Evolutionary conservation across 2,797 vertebrate genomes (phyloP).

Genomic region (Enteromius unitaeniatus): DNA sequence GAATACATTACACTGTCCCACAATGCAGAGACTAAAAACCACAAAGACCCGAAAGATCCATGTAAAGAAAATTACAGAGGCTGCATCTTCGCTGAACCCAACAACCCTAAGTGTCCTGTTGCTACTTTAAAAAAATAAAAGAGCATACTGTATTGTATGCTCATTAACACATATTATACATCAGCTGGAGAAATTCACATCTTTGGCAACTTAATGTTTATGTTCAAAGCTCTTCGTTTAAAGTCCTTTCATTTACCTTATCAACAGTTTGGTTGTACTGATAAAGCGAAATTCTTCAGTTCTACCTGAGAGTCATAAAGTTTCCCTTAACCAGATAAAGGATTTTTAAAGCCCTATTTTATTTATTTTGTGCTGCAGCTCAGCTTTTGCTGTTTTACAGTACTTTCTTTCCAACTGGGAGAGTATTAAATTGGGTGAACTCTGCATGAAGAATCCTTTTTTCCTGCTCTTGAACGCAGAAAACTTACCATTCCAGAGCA

Average conservation of each 20-base stretch:
- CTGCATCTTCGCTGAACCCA: too few species aligned
- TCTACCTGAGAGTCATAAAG: too few species aligned
- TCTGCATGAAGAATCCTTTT: slow-evolving; percentile 14
- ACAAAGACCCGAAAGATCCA: too few species aligned
- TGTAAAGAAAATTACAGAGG: too few species aligned
- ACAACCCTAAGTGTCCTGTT: too few species aligned
- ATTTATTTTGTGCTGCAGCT: neutral
- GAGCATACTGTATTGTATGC: too few species aligned
- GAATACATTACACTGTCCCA: too few species aligned
- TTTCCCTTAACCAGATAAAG: neutral
- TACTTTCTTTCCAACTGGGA: neutral
- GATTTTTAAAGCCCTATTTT: neutral
- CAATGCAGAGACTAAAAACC: too few species aligned
- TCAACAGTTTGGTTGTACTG: neutral
- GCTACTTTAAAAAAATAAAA: too few species aligned
- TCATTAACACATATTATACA: neutral
- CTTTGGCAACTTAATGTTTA: neutral
- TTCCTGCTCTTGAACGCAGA: slow-evolving; percentile 9
- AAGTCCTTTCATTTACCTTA: neutral
- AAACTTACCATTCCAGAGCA: neutral
- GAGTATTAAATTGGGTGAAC: slow-evolving; percentile 10
- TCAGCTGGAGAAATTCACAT: neutral
- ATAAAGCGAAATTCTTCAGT: neutral
- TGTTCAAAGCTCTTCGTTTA: neutral
- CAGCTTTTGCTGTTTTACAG: neutral